A percentile compares a stretch with the other conserved stretches of the same genome.
Conservation (phyloP, 2,113 vertebrate species). For the Eulacestoma nigropectus region DNA sequence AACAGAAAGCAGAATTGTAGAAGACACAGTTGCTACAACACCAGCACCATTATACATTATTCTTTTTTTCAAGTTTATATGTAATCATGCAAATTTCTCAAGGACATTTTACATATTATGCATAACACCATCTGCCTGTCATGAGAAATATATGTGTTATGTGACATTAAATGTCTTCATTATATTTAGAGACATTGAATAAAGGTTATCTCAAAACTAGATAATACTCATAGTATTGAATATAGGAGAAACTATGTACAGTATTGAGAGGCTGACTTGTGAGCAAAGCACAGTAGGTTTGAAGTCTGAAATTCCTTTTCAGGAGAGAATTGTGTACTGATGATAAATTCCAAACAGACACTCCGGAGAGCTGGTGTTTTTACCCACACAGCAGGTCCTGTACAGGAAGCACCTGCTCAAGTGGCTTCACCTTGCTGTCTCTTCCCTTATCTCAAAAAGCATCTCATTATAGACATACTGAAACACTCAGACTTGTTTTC, state of each 20-base stretch:
- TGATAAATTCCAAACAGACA: background rate
- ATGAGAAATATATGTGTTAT: background rate
- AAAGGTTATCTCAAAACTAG: background rate
- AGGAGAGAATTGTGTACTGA: background rate
- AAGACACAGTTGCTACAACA: background rate
- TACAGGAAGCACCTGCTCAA: background rate
- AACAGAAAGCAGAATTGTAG: background rate
- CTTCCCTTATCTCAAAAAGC: background rate
- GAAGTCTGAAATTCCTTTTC: background rate
- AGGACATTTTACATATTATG: background rate
- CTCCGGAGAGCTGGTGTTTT: background rate
- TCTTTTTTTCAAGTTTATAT: background rate
- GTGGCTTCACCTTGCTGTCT: background rate
- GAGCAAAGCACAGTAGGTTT: background rate
- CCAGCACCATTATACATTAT: background rate
- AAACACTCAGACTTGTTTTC: background rate
- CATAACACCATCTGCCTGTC: background rate
- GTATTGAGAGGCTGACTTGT: background rate
- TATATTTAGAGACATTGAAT: background rate
- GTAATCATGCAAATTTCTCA: background rate
- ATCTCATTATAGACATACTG: background rate
- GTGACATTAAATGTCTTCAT: background rate
- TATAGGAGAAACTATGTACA: background rate
- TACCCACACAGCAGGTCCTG: background rate
- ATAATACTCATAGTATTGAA: background rate